Conservation (phyloP, 2,113 vertebrate genomes). For the Lepidothrix coronata region DNA sequence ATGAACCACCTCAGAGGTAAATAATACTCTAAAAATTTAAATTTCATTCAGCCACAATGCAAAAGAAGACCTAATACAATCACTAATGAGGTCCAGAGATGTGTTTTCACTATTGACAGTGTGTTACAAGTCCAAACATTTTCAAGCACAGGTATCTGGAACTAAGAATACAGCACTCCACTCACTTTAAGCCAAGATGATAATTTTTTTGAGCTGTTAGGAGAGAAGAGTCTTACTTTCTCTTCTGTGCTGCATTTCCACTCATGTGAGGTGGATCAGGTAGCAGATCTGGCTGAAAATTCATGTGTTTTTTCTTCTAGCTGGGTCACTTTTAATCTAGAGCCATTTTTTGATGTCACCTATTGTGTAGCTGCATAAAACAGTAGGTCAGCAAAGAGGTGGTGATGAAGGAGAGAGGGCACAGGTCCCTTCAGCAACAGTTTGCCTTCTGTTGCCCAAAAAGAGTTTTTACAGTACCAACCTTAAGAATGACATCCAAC, state of each 20-base stretch:
- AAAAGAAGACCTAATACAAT: background rate
- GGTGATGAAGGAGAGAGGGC: background rate
- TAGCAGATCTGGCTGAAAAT: background rate
- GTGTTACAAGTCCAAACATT: background rate
- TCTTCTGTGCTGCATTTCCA: background rate
- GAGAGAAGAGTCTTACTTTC: background rate
- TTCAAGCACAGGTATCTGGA: background rate
- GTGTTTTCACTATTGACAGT: background rate
- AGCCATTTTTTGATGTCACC: background rate
- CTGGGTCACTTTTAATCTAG: background rate
- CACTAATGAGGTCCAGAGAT: background rate
- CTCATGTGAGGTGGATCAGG: background rate
- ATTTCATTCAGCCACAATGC: background rate
- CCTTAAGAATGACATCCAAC: background rate
- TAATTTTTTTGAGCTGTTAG: background rate
- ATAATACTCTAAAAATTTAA: background rate
- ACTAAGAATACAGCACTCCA: background rate
- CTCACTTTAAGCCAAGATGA: background rate
- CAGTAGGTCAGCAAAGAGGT: accelerated
- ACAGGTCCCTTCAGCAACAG: background rate
- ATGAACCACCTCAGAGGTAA: background rate
- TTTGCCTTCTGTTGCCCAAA: background rate
- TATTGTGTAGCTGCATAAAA: background rate
- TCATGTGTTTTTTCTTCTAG: background rate
- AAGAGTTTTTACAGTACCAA: background rate